A percentile compares a stretch with the other conserved stretches of the same genome.
These are phyloP conservation scores for Cremastinae sp. DNA, from an alignment of 2,888 invertebrate species.

Conservation along the genomic window DNA sequence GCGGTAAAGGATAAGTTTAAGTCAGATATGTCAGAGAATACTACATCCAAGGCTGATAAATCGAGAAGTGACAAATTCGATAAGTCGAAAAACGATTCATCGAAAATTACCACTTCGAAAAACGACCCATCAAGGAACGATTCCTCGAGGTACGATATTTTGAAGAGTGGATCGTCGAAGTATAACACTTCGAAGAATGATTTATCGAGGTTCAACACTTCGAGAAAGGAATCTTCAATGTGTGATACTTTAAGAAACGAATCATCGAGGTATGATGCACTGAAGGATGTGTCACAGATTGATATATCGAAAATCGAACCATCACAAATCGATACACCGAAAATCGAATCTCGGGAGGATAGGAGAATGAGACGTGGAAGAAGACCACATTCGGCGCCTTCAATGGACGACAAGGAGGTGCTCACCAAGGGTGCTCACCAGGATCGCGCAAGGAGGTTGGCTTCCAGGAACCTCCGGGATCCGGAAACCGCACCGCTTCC, in stretches of 20 bases:
- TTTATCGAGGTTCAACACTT: no score
- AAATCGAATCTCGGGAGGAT: no score
- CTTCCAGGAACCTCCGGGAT: slow-evolving; percentile 70
- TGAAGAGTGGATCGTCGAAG: no score
- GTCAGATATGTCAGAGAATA: no score
- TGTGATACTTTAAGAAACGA: no score
- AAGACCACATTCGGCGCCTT: slow-evolving; percentile 75
- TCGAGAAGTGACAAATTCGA: background rate
- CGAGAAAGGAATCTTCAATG: no score
- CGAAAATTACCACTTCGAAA: slow-evolving; percentile 27
- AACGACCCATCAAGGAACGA: slow-evolving; percentile 63
- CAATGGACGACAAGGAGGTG: slow-evolving; percentile 68
- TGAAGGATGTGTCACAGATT: no score
- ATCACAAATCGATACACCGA: slow-evolving; percentile 59
- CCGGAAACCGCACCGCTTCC: slow-evolving; percentile 66
- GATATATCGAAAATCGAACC: slow-evolving; percentile 54
- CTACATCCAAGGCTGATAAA: no score
- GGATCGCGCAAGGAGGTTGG: slow-evolving; percentile 65
- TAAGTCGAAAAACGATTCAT: background rate
- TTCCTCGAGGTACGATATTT: no score
- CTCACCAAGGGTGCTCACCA: slow-evolving; percentile 1
- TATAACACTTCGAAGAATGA: no score
- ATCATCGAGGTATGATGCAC: no score
- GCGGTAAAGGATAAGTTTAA: slow-evolving; percentile 54
- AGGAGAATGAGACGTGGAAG: slow-evolving; percentile 46